phyloP scores from a whole-genome alignment of 2,113 vertebrate species.

The Nasalis larvatus region DNA sequence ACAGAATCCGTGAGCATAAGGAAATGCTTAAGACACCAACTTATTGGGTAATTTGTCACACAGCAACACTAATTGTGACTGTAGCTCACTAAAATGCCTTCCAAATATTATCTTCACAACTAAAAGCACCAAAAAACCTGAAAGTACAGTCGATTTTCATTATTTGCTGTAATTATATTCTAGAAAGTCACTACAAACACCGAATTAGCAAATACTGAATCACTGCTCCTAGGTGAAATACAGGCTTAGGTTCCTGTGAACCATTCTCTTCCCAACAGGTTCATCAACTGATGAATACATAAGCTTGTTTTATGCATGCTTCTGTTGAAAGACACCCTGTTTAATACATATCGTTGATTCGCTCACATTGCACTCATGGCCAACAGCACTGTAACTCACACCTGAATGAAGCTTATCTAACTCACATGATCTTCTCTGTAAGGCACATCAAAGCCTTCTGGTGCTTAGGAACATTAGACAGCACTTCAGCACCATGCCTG shows the following conservation, averaged over 20 bases:
- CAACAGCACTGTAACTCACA: background rate
- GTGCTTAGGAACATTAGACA: background rate
- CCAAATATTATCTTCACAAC: background rate
- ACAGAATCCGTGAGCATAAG: background rate
- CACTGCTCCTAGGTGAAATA: background rate
- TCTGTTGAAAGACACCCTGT: background rate
- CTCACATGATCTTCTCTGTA: background rate
- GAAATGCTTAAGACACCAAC: background rate
- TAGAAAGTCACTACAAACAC: background rate
- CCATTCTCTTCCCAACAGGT: background rate
- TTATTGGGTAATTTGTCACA: background rate
- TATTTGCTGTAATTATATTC: background rate
- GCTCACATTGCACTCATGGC: background rate
- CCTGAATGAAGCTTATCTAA: background rate
- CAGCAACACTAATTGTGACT: background rate
- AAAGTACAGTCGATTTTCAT: background rate
- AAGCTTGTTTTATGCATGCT: background rate
- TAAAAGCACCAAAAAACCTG: background rate
- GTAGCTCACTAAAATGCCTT: background rate
- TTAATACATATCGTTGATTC: background rate
- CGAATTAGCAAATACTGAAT: background rate
- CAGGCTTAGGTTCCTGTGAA: background rate
- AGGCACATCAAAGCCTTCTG: background rate
- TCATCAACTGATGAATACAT: background rate
- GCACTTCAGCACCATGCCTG: background rate